Percentiles rank a stretch among this genome's conserved stretches.
Conservation (phyloP, 1,140 invertebrate species). For the Caenorhabditis briggsae region DNA sequence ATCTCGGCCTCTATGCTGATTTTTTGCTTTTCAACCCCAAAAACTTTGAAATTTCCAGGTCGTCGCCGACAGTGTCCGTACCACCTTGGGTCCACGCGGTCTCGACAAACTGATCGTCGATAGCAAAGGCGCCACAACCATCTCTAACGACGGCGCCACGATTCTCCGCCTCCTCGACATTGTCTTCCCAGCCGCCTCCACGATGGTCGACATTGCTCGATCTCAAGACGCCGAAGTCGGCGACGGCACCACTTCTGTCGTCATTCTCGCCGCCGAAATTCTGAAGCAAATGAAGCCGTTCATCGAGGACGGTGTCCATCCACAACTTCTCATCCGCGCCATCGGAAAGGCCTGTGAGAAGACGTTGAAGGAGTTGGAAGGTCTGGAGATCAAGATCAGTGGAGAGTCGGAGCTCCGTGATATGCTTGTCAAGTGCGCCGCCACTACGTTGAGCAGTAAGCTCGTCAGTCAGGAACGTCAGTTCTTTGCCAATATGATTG, state of each 20-base stretch:
- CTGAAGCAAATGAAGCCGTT: conserved; percentile 94
- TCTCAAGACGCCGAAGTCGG: conserved; percentile 97
- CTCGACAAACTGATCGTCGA: conserved; percentile 99
- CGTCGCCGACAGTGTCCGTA: conserved; percentile 93
- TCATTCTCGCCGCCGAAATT: conserved; percentile 93
- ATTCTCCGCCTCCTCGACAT: conserved; percentile 97
- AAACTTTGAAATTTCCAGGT: conserved; percentile 79
- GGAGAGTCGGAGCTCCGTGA: conserved; percentile 82
- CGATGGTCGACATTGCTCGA: conserved; percentile 97
- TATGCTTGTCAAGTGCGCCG: conserved; percentile 92
- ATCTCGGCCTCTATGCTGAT: too few relatives aligned
- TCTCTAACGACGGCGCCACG: conserved; percentile 98
- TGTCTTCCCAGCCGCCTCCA: conserved; percentile 96
- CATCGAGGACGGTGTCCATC: conserved; percentile 96
- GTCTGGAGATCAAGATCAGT: conserved; percentile 85
- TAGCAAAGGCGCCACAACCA: conserved; percentile 87
- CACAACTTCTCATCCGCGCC: conserved; percentile 90
- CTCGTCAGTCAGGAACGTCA: conserved; percentile 74
- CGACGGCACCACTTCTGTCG: conserved; percentile 82
- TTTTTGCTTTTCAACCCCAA: too few relatives aligned
- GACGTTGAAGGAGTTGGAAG: conserved; percentile 87
- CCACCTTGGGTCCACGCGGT: conserved; percentile 95
- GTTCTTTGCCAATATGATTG: conserved; percentile 96
- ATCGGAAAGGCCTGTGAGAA: conserved; percentile 85
- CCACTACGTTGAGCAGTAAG: conserved; percentile 85